Base-by-base conservation (phyloP, 2,797 vertebrate species). In the Spinibarbus caldwelli region DNA sequence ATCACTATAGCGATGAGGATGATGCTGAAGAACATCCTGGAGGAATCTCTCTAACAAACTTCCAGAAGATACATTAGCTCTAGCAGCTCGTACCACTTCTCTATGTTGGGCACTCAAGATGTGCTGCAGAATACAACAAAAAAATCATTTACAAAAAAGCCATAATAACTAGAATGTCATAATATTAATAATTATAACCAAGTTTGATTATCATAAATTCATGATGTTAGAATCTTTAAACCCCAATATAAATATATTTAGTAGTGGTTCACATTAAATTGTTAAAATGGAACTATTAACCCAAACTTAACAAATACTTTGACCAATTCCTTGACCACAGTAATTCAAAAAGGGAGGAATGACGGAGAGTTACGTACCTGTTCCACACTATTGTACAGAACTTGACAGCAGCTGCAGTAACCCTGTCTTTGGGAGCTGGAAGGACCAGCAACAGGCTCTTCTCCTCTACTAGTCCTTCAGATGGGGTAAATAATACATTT, bases 1-100 rank as follows among this genome's bases (percentile, higher is more conserved):
- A 83, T 97, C 97, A 4, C 93, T 91, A 87, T 96, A 97, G 91
- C 87, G 92, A 89, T 96, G 93, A 0, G 98, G 97, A 92, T 98
- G 97, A 90, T 99, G 96, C 36, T 93, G 93, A 49, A 97, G 91
- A 34, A 99, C 97, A 38, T 99, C 98, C 83, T 97, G 95, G 73
- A 99, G 93, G 88, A 99, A 99, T 82, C 97, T 96, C 12, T 99
- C 97, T 95, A 99, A 94, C 88, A 99, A 78, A 38, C 94, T 96
- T 31, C 86, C 91, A 54, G 94, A 91, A 59, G 93, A 88, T 34
- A 89, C 62, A 9, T 89, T 90, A 76, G 90, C 91, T 80, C 95
- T 94, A 47, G 91, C 89, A 88, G 93, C 90, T 21, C 90, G 91
- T n/a, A 96, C 95, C 82, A 96, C 92, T 73, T 95, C 95, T 91